Conservation (phyloP, 2,888 invertebrate genomes). For the Xestia rhomboidea region DNA sequence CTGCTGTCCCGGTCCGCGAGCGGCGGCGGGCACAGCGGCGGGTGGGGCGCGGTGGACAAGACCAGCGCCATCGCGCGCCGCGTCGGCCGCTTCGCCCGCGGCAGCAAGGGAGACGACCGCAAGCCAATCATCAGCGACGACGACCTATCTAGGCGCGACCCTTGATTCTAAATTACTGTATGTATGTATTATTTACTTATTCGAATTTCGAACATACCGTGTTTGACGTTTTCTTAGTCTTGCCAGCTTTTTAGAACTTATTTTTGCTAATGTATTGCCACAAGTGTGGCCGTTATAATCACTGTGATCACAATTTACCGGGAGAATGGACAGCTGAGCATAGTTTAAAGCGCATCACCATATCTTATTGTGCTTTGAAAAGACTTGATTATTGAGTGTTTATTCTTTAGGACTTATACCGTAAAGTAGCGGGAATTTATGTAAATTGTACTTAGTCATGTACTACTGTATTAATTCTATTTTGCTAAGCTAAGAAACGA, state of each 20-base stretch:
- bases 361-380: constrained; percentile 43
- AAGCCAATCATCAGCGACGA: constrained; percentile 88
- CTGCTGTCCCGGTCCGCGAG: constrained; percentile 83
- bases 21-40: constrained; percentile 80
- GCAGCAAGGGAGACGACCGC: constrained; percentile 85
- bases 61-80: constrained; percentile 84
- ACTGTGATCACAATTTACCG: constrained; percentile 44
- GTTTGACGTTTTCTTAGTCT: constrained; percentile 30
- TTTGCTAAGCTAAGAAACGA: constrained; percentile 32
- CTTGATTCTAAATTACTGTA: constrained; percentile 77
- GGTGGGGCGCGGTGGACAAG: constrained; percentile 89
- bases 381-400: constrained; percentile 43
- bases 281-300: constrained; percentile 14
- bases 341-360: constrained; percentile 24
- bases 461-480: constrained; percentile 23
- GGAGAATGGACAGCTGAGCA: constrained; percentile 32
- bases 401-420: constrained; percentile 31
- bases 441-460: constrained; percentile 26
- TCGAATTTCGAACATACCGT: background rate
- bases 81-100: constrained; percentile 82
- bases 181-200: constrained; percentile 27
- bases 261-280: constrained; percentile 36
- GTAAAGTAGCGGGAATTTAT: constrained; percentile 8
- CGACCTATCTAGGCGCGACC: constrained; percentile 84
- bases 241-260: constrained; percentile 42